phyloP scores from a whole-genome alignment of 2,797 vertebrate species.

The Rhinogobio ventralis region DNA sequence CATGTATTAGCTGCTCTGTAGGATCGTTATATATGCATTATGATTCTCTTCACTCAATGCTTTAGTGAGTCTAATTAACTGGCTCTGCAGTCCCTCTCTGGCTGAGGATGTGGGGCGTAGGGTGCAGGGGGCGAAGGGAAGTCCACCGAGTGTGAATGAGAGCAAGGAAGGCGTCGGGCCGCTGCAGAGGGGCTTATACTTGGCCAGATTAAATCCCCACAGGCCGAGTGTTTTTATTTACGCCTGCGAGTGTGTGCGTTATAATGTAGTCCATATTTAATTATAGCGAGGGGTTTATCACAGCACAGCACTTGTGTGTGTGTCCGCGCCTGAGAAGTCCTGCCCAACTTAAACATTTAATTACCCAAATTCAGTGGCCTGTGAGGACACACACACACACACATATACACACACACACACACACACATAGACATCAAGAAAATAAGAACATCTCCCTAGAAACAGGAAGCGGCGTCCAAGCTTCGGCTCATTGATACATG shows the following conservation, averaged over 20 bases:
- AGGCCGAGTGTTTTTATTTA: constrained; percentile 77
- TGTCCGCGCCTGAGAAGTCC: constrained; percentile 79
- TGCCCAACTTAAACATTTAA: constrained; percentile 79
- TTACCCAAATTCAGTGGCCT: constrained; percentile 84
- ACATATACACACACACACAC: constrained; percentile 62
- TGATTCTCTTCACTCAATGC: constrained; percentile 80
- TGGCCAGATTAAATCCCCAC: constrained; percentile 76
- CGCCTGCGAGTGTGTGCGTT: constrained; percentile 73
- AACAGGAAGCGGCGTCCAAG: constrained; percentile 2
- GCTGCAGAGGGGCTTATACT: constrained; percentile 75
- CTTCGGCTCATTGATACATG: not conserved
- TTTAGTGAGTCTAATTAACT: constrained; percentile 83
- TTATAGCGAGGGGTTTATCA: constrained; percentile 84
- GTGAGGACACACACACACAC: constrained; percentile 74
- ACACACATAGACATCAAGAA: constrained; percentile 15
- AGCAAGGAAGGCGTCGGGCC: constrained; percentile 55
- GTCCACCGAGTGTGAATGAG: constrained; percentile 54
- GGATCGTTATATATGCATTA: constrained; percentile 77
- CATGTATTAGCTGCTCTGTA: constrained; percentile 76
- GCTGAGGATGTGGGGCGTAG: constrained; percentile 65
- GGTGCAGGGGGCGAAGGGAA: constrained; percentile 64
- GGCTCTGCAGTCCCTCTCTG: constrained; percentile 79
- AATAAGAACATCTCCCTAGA: constrained; percentile 9
- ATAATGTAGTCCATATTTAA: constrained; percentile 82
- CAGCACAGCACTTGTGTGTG: constrained; percentile 82